Evolutionary conservation across 2,113 vertebrate species (phyloP).

Genomic region (Melanerpes aurifrons): DNA sequence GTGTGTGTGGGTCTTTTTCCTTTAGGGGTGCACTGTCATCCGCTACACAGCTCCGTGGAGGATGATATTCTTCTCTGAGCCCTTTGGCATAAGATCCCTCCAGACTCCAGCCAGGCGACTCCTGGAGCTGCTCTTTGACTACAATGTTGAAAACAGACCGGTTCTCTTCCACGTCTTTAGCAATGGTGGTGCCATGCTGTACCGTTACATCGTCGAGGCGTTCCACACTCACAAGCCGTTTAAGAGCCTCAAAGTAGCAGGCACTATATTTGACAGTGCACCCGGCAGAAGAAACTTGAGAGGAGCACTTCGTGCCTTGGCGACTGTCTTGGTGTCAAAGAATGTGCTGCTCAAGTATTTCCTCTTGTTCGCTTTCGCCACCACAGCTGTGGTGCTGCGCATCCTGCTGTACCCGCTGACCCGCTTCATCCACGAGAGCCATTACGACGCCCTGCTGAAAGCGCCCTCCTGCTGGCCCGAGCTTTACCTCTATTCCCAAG

Average conservation of each 20-base stretch:
- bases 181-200: slow-evolving; percentile 94
- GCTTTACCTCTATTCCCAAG: slow-evolving; percentile 90
- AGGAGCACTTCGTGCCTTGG: slow-evolving; percentile 87
- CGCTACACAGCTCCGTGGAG: slow-evolving; percentile 91
- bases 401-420: slow-evolving; percentile 88
- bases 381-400: slow-evolving; percentile 76
- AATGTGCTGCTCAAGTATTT: slow-evolving; percentile 77
- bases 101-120: slow-evolving; percentile 82
- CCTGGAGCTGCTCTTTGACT: slow-evolving; percentile 90
- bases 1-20: not conserved
- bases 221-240: slow-evolving; percentile 81
- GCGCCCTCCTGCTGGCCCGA: slow-evolving; percentile 89
- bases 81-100: slow-evolving; percentile 89
- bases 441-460: slow-evolving; percentile 85
- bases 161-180: slow-evolving; percentile 95
- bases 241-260: slow-evolving; percentile 81
- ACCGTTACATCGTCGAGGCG: slow-evolving; percentile 89
- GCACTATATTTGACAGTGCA: slow-evolving; percentile 90
- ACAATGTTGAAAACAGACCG: slow-evolving; percentile 88
- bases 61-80: slow-evolving; percentile 90
- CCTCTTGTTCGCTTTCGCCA: slow-evolving; percentile 79
- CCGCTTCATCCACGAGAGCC: slow-evolving; percentile 86
- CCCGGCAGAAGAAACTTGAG: slow-evolving; percentile 87
- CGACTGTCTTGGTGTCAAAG: slow-evolving; percentile 74
- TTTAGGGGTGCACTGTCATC: slow-evolving; percentile 90